Evolutionary conservation across 2,888 invertebrate genomes (phyloP), one percentile per base, ranked within the genome.

Genomic region (Nomada ruficornis): DNA sequence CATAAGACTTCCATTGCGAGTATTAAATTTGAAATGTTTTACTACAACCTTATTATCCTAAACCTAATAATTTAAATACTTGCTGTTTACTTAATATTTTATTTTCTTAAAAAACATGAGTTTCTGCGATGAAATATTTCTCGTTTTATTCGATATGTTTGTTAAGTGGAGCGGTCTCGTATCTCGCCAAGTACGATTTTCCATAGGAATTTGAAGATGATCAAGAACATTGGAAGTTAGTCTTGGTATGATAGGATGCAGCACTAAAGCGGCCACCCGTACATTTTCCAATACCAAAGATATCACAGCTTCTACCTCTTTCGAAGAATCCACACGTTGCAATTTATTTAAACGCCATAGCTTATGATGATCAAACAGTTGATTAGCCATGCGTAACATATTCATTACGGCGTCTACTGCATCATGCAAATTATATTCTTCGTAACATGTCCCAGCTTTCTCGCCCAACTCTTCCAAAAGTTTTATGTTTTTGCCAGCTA

Each of bases 321-420:
- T 94, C 67, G 95, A 95, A 29, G 94, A 93, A 18, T 91, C 85
- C 5, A 60, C 65, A 36, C 93, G 91, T 60, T 95, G 94, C 0
- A 94, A 94, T 90, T 97, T 97, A 72, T 95, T 96, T 79, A 99
- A 94, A 86, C 96, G 96, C 99, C 99, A 99, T 0, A 99, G 99
- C 92, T 97, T 96, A 88, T 96, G 95, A 4, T 96, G 94, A 91
- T 99, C 97, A 90, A 99, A 96, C 95, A 98, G 98, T 80, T 96
- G 94, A 94, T 99, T 99, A 23, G 97, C 96, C 44, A 96, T 94
- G 90, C 97, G 97, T 15, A 99, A 94, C 0, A 96, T 95, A 15
- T 95, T 94, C 94, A 98, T 96, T 0, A 97, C 95, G 0, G 95
- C 94, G 92, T 98, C 98, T 0, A 97, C 96, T 0, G 96, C 98